A percentile compares a stretch with the other conserved stretches of the same genome.
Conservation (phyloP, 2,797 vertebrate species). For the Alfaro cultratus region DNA sequence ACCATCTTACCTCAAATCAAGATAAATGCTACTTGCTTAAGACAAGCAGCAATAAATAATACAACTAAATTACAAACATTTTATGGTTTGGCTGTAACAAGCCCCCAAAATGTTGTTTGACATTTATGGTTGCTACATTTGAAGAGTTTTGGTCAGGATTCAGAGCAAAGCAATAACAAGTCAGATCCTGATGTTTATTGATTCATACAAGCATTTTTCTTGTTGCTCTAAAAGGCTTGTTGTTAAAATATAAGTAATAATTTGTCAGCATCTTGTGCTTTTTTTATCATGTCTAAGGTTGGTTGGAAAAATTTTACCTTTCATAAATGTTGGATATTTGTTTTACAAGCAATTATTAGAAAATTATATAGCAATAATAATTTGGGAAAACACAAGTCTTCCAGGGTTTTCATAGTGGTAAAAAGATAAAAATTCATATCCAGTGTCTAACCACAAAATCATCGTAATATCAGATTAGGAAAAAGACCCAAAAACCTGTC, state of each 20-base stretch:
- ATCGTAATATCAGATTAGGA: not conserved
- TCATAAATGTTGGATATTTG: constrained; percentile 26
- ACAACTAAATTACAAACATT: not conserved
- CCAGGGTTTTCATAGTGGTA: not conserved
- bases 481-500: constrained; percentile 19
- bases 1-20: not conserved
- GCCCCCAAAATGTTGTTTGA: not conserved
- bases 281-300: constrained; percentile 11
- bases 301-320: constrained; percentile 14
- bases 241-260: constrained; percentile 33
- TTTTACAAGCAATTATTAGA: constrained; percentile 45
- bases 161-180: constrained; percentile 34
- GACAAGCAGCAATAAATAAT: not conserved
- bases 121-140: constrained; percentile 5
- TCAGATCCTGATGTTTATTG: constrained; percentile 18
- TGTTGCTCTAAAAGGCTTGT: constrained; percentile 14
- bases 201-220: constrained; percentile 26
- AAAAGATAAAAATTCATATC: constrained; percentile 11
- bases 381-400: not conserved
- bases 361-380: constrained; percentile 16
- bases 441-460: constrained; percentile 7
- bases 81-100: not conserved
- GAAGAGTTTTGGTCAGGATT: constrained; percentile 1
- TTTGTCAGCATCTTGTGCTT: constrained; percentile 9
- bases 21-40: not conserved